Conservation (phyloP, 1,140 invertebrate species). For the Sitophilus oryzae region DNA sequence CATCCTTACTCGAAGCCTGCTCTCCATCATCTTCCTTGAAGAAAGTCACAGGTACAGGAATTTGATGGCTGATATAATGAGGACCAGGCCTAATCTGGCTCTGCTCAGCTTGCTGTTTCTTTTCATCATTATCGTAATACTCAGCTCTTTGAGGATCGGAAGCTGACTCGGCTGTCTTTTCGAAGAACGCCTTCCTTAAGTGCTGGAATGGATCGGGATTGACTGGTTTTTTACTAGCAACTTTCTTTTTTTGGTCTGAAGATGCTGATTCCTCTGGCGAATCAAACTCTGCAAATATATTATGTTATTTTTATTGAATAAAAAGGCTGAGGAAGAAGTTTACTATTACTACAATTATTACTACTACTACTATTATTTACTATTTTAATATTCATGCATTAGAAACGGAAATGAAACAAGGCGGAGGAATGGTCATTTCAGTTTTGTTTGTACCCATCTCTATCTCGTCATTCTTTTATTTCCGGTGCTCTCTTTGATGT, state of each 20-base stretch:
- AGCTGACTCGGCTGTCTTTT: slow-evolving; percentile 5
- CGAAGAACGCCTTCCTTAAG: slow-evolving; percentile 15
- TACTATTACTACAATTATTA: no score
- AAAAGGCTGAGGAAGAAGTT: no score
- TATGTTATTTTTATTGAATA: neutral
- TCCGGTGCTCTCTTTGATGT: no score
- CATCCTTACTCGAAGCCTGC: slow-evolving; percentile 18
- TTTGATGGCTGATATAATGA: slow-evolving; percentile 18
- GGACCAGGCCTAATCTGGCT: slow-evolving; percentile 9
- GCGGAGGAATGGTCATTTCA: no score
- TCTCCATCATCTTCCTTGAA: slow-evolving; percentile 9
- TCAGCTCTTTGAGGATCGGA: slow-evolving; percentile 16
- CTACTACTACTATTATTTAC: no score
- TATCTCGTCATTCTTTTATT: no score
- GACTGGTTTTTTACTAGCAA: neutral
- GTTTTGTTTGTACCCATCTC: no score
- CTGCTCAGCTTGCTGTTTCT: slow-evolving; percentile 12
- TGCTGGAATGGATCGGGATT: slow-evolving; percentile 11
- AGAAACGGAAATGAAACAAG: no score
- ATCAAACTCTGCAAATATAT: neutral
- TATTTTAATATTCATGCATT: no score
- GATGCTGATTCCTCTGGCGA: neutral
- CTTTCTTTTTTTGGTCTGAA: neutral
- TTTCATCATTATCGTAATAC: slow-evolving; percentile 28
- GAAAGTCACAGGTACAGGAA: slow-evolving; percentile 7